A percentile compares a stretch with the other conserved stretches of the same genome.
phyloP scores from a whole-genome alignment of 2,888 invertebrate genomes.

The Adelphocoris suturalis region DNA sequence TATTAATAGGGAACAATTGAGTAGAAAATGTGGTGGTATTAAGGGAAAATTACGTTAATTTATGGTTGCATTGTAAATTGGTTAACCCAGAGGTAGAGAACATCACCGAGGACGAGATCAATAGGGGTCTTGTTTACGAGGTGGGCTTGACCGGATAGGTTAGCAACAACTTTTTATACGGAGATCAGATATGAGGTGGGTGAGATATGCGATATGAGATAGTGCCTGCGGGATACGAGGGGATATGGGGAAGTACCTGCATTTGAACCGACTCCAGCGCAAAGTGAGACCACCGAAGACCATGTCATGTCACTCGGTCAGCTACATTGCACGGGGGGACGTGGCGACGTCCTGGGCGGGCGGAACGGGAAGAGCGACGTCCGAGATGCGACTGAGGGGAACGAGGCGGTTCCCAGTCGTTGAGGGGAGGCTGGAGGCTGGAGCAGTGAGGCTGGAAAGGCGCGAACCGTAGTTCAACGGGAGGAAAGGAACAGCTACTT shows the following conservation, averaged over 20 bases:
- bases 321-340: constrained; percentile 61
- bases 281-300: constrained; percentile 67
- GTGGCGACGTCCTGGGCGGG: neutral
- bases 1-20: neutral
- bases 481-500: neutral
- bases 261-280: constrained; percentile 64
- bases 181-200: neutral
- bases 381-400: constrained; percentile 9
- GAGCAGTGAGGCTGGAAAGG: constrained; percentile 35
- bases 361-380: neutral
- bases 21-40: neutral
- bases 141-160: constrained; percentile 39
- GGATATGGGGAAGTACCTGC: constrained; percentile 42
- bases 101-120: constrained; percentile 29
- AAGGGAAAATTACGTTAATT: neutral
- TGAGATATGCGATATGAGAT: too few relatives aligned
- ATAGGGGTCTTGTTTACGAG: constrained; percentile 56
- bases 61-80: neutral
- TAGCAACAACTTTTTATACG: neutral
- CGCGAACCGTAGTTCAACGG: neutral
- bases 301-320: constrained; percentile 56
- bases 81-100: constrained; percentile 16
- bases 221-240: too few relatives aligned
- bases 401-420: neutral
- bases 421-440: neutral